Conservation (phyloP, 2,797 vertebrate genomes). For the Sparidentex hasta region DNA sequence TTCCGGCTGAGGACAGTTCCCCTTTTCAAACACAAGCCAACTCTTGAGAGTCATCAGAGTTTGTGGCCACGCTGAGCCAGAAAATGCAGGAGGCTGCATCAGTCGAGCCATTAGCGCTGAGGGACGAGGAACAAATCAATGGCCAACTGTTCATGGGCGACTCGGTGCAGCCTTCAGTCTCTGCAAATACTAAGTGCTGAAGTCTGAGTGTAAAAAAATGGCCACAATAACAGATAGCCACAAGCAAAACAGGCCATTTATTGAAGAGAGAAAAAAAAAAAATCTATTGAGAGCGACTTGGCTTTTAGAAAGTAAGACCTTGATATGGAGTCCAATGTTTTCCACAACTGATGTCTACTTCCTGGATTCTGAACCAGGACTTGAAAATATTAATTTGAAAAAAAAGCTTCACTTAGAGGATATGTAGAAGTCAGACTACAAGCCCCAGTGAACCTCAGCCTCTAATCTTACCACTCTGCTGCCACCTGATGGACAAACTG, state of each 20-base stretch:
- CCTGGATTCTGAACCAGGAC: slow-evolving; percentile 9
- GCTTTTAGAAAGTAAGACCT: slow-evolving; percentile 72
- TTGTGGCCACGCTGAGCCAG: slow-evolving; percentile 72
- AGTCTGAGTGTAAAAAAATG: slow-evolving; percentile 64
- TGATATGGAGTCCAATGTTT: slow-evolving; percentile 45
- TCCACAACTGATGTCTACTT: slow-evolving; percentile 36
- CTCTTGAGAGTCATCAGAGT: slow-evolving; percentile 26
- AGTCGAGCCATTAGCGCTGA: slow-evolving; percentile 89
- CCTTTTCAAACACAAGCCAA: not conserved
- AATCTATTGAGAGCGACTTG: slow-evolving; percentile 67
- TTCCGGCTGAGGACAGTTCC: not conserved
- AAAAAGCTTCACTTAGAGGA: slow-evolving; percentile 5
- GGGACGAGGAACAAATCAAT: slow-evolving; percentile 90
- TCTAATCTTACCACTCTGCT: slow-evolving; percentile 45
- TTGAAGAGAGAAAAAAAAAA: slow-evolving; percentile 42
- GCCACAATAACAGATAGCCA: slow-evolving; percentile 54
- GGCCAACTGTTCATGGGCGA: slow-evolving; percentile 83
- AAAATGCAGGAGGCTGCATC: slow-evolving; percentile 79
- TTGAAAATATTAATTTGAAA: slow-evolving; percentile 1
- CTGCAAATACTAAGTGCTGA: slow-evolving; percentile 80
- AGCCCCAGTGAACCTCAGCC: not conserved
- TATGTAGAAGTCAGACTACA: slow-evolving; percentile 9
- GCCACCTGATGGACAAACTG: slow-evolving; percentile 64
- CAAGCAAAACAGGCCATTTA: slow-evolving; percentile 67
- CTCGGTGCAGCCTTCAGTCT: slow-evolving; percentile 86